These are phyloP conservation scores for Eulacestoma nigropectus DNA, from an alignment of 2,113 vertebrate species.

Conservation along the genomic window DNA sequence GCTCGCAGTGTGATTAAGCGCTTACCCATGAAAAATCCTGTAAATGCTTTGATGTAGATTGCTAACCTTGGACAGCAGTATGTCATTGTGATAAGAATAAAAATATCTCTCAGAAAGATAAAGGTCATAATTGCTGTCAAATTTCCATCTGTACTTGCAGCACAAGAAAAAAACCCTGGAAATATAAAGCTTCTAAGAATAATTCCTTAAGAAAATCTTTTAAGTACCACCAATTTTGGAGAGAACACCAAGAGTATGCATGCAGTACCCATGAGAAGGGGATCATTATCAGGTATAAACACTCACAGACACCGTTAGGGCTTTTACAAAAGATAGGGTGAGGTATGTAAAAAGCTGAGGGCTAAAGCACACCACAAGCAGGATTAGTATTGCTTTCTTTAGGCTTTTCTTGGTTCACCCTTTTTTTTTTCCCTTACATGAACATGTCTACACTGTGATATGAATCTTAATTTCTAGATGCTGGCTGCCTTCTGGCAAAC, in stretches of 20 bases:
- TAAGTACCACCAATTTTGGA: background rate
- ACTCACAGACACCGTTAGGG: background rate
- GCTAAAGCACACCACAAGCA: background rate
- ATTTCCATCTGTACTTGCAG: background rate
- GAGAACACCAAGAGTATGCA: background rate
- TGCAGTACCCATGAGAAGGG: background rate
- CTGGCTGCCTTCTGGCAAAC: background rate
- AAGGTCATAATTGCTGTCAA: background rate
- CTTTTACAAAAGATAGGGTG: background rate
- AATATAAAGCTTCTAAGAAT: background rate
- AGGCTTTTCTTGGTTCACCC: background rate
- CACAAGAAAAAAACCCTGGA: background rate
- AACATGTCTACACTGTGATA: background rate
- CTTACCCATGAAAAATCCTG: background rate
- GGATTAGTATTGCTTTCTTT: background rate
- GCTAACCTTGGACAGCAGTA: background rate
- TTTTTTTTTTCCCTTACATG: fast-evolving
- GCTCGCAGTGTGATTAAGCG: background rate
- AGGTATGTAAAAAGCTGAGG: background rate
- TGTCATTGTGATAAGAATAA: background rate
- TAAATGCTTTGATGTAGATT: background rate
- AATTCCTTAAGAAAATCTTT: background rate
- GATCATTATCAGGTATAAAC: background rate
- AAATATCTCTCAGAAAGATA: background rate
- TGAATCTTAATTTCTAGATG: background rate